These are phyloP conservation scores for Eucidaris tribuloides DNA, from an alignment of 35 echinoderm and acorn worm genomes.

Conservation along the genomic window DNA sequence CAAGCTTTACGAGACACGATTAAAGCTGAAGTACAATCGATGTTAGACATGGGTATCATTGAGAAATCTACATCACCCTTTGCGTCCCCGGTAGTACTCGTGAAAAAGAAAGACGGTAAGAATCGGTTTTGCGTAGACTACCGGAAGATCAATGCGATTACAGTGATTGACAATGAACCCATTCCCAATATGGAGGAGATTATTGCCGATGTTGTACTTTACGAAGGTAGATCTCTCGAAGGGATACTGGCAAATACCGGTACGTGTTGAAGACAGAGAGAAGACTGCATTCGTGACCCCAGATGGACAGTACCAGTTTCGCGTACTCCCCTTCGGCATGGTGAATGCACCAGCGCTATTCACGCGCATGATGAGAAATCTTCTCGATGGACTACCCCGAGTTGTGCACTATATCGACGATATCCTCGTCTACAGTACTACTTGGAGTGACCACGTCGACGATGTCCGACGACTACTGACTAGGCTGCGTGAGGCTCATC, in stretches of 20 bases:
- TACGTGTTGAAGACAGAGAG: background rate
- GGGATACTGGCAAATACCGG: conserved; percentile 72
- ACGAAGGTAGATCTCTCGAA: conserved; percentile 56
- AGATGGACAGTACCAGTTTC: conserved; percentile 57
- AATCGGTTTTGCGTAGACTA: conserved; percentile 54
- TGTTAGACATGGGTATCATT: conserved; percentile 5
- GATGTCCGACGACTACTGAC: background rate
- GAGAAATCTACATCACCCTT: conserved; percentile 30
- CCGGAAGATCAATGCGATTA: conserved; percentile 45
- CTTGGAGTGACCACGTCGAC: conserved; percentile 31
- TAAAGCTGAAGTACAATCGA: background rate
- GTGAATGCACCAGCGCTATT: conserved; percentile 64
- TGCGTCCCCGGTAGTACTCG: conserved; percentile 56
- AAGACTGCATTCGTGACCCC: conserved; percentile 55
- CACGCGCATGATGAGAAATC: conserved; percentile 51
- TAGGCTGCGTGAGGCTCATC: conserved; percentile 27
- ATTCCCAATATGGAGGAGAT: conserved; percentile 58
- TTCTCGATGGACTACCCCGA: conserved; percentile 16
- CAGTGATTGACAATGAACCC: conserved; percentile 66
- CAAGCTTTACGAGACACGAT: conserved; percentile 7
- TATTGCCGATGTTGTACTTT: conserved; percentile 59
- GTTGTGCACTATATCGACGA: conserved; percentile 59
- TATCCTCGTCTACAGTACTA: conserved; percentile 21
- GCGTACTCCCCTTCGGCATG: conserved; percentile 53
- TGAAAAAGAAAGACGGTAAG: conserved; percentile 60